A percentile compares a stretch with the other conserved stretches of the same genome.
These are phyloP conservation scores for Gymnocheta viridis DNA, from an alignment of 2,888 invertebrate genomes.

Conservation along the genomic window DNA sequence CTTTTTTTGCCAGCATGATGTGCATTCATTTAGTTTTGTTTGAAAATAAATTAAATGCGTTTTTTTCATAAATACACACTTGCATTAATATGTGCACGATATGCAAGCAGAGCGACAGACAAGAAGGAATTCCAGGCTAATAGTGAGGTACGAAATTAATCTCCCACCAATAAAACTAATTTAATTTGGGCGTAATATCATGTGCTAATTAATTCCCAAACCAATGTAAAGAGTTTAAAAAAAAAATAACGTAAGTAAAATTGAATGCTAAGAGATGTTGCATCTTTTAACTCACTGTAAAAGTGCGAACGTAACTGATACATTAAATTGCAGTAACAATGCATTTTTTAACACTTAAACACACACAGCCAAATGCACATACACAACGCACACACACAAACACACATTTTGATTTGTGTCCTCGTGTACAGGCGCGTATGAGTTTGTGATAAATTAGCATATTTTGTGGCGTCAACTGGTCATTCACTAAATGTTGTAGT, in stretches of 20 bases:
- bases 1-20: conserved; percentile 30
- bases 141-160: not conserved
- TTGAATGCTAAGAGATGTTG: not conserved
- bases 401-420: conserved; percentile 39
- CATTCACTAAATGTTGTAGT: conserved; percentile 44
- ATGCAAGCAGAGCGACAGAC: not conserved
- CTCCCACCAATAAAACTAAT: not conserved
- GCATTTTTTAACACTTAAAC: conserved; percentile 35
- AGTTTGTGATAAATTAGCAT: conserved; percentile 71
- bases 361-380: not conserved
- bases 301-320: not conserved
- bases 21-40: conserved; percentile 45
- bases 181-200: no score
- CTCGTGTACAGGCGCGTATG: conserved; percentile 13
- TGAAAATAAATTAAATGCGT: conserved; percentile 54
- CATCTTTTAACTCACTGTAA: not conserved
- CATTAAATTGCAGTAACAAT: conserved; percentile 43
- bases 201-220: no score
- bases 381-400: not conserved
- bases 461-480: conserved; percentile 71
- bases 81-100: not conserved
- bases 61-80: conserved; percentile 48
- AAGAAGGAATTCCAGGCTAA: not conserved
- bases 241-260: not conserved
- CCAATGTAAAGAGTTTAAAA: not conserved